Base-by-base conservation (phyloP, 2,888 invertebrate genomes). In the Eupithecia tripunctaria region DNA sequence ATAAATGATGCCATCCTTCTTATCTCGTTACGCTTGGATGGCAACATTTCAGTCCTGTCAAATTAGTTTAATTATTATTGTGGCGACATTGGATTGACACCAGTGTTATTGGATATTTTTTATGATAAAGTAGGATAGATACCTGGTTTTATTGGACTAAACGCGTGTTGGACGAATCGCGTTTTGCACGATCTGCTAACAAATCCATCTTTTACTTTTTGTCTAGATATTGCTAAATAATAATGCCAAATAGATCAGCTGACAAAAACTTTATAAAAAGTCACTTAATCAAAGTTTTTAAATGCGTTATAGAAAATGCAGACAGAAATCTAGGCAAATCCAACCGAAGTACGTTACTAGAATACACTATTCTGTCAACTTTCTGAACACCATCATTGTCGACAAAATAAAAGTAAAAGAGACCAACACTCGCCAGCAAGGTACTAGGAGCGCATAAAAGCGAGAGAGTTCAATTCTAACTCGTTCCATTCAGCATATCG, bases 361-460 rank as follows among this genome's bases (percentile, higher is more conserved):
- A 25, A 14, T 12, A 56, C 14, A 14, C 1, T 25, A 21, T 25
- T 14, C 4, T 25, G 25, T 56, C 14, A 14, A 56, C 56, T 14
- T 25, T 56, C 25, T n/a, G 25, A 25, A 21, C 21, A 25, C 62
- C 38, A 38, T 12, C 60, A 72, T 73, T 74, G 63, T 76, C 41
- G 70, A 73, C 66, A 77, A 78, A 74, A 76, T 67, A 70, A 60
- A 79, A 80, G 78, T 83, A 82, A 84, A 83, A 89, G 88, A 88
- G 82, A 82, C 85, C 85, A 91, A 87, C 91, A 89, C 83, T 85
- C 83, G 81, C 85, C 91, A 91, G 86, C 90, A 82, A 89, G 85
- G 78, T 91, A 92, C 92, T 88, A 92, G 92, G 91, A 87, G 84
- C 73, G 70, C 84, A 92, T 86, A 85, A 78, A 78, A 79, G 80